Evolutionary conservation across 2,797 vertebrate species (phyloP).

Genomic region (Acrossocheilus wenchowensis): DNA sequence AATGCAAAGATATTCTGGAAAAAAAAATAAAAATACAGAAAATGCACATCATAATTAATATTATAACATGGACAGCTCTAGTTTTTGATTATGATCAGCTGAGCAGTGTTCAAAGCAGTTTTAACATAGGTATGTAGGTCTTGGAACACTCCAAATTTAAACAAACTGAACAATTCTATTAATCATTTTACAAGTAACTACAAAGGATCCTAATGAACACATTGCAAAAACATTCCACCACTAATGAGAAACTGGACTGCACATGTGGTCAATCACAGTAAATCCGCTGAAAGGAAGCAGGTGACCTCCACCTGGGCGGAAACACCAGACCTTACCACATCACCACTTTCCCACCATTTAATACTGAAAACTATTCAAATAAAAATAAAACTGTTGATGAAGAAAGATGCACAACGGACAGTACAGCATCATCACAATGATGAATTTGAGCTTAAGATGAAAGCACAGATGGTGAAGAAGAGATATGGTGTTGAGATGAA

Average conservation of each 20-base stretch:
- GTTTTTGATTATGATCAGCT: background rate
- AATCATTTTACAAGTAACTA: conserved; percentile 19
- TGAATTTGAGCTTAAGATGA: background rate
- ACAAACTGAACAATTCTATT: background rate
- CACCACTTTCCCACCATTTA: background rate
- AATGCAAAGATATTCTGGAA: background rate
- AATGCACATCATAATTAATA: background rate
- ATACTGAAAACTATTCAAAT: background rate
- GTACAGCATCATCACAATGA: background rate
- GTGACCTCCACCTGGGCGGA: conserved; percentile 20
- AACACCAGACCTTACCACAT: background rate
- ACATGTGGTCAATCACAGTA: conserved; percentile 31
- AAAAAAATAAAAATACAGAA: background rate
- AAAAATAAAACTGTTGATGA: background rate
- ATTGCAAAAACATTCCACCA: conserved; percentile 17
- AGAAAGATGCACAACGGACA: background rate
- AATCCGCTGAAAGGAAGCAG: conserved; percentile 31
- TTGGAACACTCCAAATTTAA: background rate
- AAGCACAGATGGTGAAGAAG: background rate
- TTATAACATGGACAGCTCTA: background rate
- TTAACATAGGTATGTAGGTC: background rate
- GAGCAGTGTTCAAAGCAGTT: background rate
- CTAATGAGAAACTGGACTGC: conserved; percentile 26
- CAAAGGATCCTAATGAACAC: background rate
- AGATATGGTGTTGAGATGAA: background rate